Evolutionary conservation across 2,888 invertebrate genomes (phyloP), one percentile per base, ranked within the genome.

Genomic region (Calephelis perditalis): DNA sequence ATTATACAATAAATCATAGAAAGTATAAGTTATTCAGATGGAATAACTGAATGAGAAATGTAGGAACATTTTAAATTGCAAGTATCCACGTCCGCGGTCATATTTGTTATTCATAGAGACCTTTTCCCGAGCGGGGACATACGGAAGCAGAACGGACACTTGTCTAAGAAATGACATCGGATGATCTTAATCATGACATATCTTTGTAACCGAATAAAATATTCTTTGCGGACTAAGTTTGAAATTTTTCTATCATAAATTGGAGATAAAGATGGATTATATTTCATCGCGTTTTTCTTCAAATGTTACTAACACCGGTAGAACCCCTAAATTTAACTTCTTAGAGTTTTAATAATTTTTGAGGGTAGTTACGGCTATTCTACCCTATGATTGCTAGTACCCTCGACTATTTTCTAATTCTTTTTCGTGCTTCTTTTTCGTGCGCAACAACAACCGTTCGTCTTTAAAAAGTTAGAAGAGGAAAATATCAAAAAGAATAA

Each of bases 41-140:
- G 65, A 59, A 62, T 65, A 66, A 56, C 59, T 60, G 26, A 47
- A 47, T 9, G 15, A 2, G 15, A 58, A 59, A 65, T 66, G 63
- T 63, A 60, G 56, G 62, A 44, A 45, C 62, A 66, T 68, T 68
- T 67, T 59, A 68, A 67, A 68, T 69, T 69, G 66, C 56, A 61
- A 68, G 59, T 63, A 59, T 58, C 62, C 45, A 62, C 26, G 49
- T 49, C 45, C 58, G 61, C 60, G 62, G 66, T 62, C 62, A 63
- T 65, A 52, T 59, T 59, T 59, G 58, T 59, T 59, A 59, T 59
- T 59, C 58, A 59, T 52, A 43, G 58, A 49, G 47, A 58, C 58
- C 37, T 40, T 49, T 26, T 35, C 40, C 49, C 58, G 15, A 47
- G 15, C 47, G 47, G 47, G 12, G 8, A 12, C 15, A 47, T 7